Conservation (phyloP, 1,140 invertebrate species). For the Meloidogyne exigua region DNA sequence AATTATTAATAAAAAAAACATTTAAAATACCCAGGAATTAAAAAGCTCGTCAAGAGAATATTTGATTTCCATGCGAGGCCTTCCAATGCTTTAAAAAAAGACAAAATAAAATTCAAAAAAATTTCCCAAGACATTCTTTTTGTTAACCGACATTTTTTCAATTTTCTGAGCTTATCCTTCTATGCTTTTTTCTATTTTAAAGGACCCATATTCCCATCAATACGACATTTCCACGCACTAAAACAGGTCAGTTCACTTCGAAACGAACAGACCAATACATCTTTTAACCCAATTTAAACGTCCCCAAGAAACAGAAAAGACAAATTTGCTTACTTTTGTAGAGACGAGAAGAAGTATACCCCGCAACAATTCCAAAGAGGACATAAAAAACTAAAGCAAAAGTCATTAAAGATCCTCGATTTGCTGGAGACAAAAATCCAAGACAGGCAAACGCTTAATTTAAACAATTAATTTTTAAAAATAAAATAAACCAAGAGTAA, state of each 20-base stretch:
- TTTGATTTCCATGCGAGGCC: conserved; percentile 98
- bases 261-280: no score
- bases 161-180: no score
- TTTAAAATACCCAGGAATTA: conserved; percentile 82
- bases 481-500: conserved; percentile 67
- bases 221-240: no score
- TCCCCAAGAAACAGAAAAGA: no score
- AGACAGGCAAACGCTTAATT: conserved; percentile 85
- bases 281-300: no score
- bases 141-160: no score
- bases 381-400: conserved; percentile 84
- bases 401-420: conserved; percentile 95
- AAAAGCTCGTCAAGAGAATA: conserved; percentile 87
- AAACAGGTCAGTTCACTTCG: no score
- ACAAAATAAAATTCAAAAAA: conserved; percentile 11
- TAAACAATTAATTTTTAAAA: neutral
- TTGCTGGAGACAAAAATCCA: conserved; percentile 94
- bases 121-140: no score
- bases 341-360: conserved; percentile 89
- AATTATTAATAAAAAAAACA: conserved; percentile 15
- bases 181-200: no score
- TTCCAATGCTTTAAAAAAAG: conserved; percentile 64
- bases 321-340: conserved; percentile 88
- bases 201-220: no score
- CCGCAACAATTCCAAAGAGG: conserved; percentile 87